Base-by-base conservation (phyloP, 2,113 vertebrate genomes). In the Arizona elegans region DNA sequence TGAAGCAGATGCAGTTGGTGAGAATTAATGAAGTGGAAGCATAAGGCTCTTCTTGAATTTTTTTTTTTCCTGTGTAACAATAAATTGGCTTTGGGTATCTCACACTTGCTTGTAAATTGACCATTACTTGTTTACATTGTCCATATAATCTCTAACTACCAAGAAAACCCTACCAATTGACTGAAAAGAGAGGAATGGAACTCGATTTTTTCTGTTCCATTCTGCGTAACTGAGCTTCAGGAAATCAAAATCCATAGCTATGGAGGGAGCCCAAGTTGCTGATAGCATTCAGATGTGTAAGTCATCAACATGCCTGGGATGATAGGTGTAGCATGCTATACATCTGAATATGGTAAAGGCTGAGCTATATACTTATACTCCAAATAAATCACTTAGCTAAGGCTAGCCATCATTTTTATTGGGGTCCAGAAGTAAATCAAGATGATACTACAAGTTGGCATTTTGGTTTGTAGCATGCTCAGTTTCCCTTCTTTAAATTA, bases 1-100 rank as follows among this genome's bases (percentile, higher is more conserved):
- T 95, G 55, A 92, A 92, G 92, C 94, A 92, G 55, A 94, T 93
- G 94, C 92, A 52, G 94, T 52, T 87, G 90, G 53, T 52, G 21
- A 24, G 53, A 94, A 95, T 75, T 59, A 94, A 54, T 92, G 8
- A 92, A 95, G 3, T 70, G 26, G 26, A 70, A 70, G 12, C 4
- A 1, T 70, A 70, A 70, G 29, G 29, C 62, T 70, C 26, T n/a
- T 65, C 29, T n/a, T 65, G 62, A 11, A 24, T 24, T 3, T 59
- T 24, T 59, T 59, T 59, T 65, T 43, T 43, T 43, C 38, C 62
- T n/a, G 2, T 70, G 62, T n/a, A n/a, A 70, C 29, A 70, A 70
- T 70, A 13, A 70, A 70, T n/a, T n/a, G 11, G 62, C 62, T 70
- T 70, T 70, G 62, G 12, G 4, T 65, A 29, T n/a, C 26, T n/a